Evolutionary conservation across 2,113 vertebrate species (phyloP).

Genomic region (Ibidorhyncha struthersii): DNA sequence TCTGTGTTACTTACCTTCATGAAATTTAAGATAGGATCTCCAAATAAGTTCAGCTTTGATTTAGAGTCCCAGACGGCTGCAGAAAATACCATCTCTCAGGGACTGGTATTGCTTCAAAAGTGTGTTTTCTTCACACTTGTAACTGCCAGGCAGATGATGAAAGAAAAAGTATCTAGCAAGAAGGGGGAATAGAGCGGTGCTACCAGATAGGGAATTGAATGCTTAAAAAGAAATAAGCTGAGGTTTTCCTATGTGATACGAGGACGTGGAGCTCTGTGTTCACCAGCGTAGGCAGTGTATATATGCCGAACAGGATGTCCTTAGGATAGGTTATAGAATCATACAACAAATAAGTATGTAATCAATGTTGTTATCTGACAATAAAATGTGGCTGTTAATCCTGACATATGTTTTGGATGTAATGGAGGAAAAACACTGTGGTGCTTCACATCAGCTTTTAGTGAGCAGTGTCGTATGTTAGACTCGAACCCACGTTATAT

Average conservation of each 20-base stretch:
- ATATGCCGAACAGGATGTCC: neutral
- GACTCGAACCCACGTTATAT: neutral
- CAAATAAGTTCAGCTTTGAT: neutral
- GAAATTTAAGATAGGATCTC: neutral
- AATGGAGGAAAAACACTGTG: neutral
- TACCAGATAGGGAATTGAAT: neutral
- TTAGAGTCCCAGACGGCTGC: neutral
- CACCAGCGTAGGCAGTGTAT: neutral
- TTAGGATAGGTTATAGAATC: neutral
- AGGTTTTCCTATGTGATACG: neutral
- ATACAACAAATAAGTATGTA: constrained; percentile 12
- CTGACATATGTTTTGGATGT: constrained; percentile 44
- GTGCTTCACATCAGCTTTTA: constrained; percentile 48
- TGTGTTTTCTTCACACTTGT: neutral
- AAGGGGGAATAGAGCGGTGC: neutral
- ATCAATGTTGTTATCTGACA: neutral
- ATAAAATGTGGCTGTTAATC: constrained; percentile 33
- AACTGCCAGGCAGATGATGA: neutral
- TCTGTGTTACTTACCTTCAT: neutral
- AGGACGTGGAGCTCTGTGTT: neutral
- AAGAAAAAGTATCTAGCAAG: neutral
- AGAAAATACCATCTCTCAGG: neutral
- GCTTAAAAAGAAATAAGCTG: neutral
- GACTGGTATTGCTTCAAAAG: neutral
- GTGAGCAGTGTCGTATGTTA: neutral